phyloP scores from a whole-genome alignment of 92 coral and sea anemone genomes.

The Parazoanthus swiftii region DNA sequence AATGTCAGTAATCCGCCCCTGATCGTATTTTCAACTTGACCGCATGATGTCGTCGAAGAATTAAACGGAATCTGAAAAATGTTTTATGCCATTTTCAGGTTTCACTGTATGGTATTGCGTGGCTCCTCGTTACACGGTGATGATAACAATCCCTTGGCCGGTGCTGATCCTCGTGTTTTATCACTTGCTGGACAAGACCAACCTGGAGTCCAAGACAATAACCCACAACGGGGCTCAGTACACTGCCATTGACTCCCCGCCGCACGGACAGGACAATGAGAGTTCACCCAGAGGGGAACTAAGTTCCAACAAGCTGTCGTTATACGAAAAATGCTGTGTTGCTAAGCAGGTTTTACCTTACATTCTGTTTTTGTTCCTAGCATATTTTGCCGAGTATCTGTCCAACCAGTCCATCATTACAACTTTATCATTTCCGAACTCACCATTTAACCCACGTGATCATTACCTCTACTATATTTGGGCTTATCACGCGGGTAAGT shows the following conservation, averaged over 20 bases:
- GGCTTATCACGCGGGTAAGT: conserved; percentile 77
- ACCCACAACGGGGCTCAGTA: conserved; percentile 1
- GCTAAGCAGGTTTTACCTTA: conserved; percentile 67
- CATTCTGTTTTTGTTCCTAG: conserved; percentile 68
- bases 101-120: conserved; percentile 58
- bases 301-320: not conserved
- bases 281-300: not conserved
- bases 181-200: conserved; percentile 49
- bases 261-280: not conserved
- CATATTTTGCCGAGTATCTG: conserved; percentile 82
- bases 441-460: conserved; percentile 74
- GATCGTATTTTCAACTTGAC: not conserved
- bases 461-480: conserved; percentile 82
- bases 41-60: too few species aligned
- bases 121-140: conserved; percentile 47
- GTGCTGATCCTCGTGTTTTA: conserved; percentile 45
- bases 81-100: conserved; percentile 16
- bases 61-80: not conserved
- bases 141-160: conserved; percentile 58
- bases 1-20: too few species aligned
- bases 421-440: conserved; percentile 67
- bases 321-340: conserved; percentile 44
- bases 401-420: conserved; percentile 85
- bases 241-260: conserved; percentile 38
- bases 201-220: not conserved